A percentile compares a stretch with the other conserved stretches of the same genome.
Evolutionary conservation across 2,113 vertebrate species (phyloP).

Genomic region (Tenrec ecaudatus): DNA sequence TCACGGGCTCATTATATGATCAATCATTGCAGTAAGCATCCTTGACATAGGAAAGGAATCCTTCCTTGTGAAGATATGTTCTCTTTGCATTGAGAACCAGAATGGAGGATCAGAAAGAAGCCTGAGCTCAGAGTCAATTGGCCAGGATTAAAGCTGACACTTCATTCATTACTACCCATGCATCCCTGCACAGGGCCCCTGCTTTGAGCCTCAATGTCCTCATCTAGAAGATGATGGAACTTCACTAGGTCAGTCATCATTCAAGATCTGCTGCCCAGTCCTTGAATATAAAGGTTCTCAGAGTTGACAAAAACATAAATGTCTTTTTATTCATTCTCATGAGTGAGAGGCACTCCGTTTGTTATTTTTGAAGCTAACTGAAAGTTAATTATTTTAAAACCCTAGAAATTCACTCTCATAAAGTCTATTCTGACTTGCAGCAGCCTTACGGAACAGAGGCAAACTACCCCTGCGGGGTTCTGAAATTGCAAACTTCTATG

Average conservation of each 20-base stretch:
- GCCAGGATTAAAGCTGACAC: neutral
- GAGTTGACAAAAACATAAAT: constrained; percentile 5
- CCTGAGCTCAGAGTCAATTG: neutral
- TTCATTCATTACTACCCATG: neutral
- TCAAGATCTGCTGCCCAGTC: neutral
- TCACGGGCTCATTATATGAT: neutral
- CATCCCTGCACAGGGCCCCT: neutral
- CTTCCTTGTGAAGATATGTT: neutral
- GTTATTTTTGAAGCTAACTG: neutral
- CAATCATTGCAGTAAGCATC: neutral
- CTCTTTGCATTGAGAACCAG: neutral
- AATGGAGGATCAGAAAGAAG: neutral
- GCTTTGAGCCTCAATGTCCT: neutral
- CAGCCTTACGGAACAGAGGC: no score
- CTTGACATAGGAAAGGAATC: neutral
- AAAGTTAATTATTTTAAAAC: no score
- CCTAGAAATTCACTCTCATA: no score
- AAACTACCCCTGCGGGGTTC: no score
- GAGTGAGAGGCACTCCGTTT: neutral
- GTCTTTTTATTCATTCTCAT: neutral
- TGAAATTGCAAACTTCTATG: no score
- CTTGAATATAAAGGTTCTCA: neutral
- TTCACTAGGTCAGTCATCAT: neutral
- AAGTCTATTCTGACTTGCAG: no score
- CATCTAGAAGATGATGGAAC: neutral